Base-by-base conservation (phyloP, 2,888 invertebrate species). In the Venusia cambrica region DNA sequence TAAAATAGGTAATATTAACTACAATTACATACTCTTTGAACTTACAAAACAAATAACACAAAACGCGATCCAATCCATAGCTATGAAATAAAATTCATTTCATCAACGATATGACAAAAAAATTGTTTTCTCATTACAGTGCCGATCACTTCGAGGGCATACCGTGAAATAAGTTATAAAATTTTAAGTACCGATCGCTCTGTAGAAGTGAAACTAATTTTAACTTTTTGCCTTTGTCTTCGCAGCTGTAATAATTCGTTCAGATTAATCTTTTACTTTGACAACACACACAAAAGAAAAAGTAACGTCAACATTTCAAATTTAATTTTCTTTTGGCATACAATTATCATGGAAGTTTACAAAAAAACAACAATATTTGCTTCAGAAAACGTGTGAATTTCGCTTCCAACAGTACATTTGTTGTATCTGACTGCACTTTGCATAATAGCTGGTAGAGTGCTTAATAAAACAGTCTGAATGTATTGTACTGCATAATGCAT, bases 81-180 rank as follows among this genome's bases (percentile, higher is more conserved):
- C 48, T 41, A 16, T 30, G 32, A 27, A 38, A 53, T 31, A 24
- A 21, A 32, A 28, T 25, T 26, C 40, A 34, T 35, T 30, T 15
- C 25, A 11, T 21, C 30, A 20, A 24, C 32, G 20, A 15, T 38
- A 48, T 38, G 28, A 34, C 25, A 24, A 21, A 17, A 36, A 37
- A 35, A 45, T 43, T 45, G 28, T 46, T 50, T 45, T 38, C 29
- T 45, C 48, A 44, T 42, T 38, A 41, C 16, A 16, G 14, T 21
- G 22, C 6, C n/a, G 30, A 17, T 13, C 19, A 34, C 34, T 49
- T 54, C 34, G 51, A 50, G 42, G 38, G 52, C 67, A 62, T 22
- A 55, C 61, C 66, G 56, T 68, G 68, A 67, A 68, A 68, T 68
- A 38, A 41, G 26, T 40, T 42, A 31, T 28, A 16, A n/a, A 16